Evolutionary conservation across 2,888 invertebrate species (phyloP).

Genomic region (Hipparchia sbordonii): DNA sequence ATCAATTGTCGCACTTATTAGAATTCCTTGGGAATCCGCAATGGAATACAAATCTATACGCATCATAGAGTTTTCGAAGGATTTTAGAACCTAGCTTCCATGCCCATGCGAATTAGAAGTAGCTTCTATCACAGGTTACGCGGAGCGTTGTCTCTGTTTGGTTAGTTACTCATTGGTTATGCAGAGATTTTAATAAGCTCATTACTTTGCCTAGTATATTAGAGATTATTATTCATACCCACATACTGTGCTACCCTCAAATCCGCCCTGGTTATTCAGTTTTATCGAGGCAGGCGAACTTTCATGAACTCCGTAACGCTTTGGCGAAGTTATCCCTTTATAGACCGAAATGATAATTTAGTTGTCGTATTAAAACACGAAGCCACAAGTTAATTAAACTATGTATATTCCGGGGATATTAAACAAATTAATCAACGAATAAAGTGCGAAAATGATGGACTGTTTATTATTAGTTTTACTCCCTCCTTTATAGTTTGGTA

Average conservation of each 20-base stretch:
- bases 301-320: conserved; percentile 9
- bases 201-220: background rate
- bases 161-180: background rate
- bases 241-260: conserved; percentile 8
- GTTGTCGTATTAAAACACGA: conserved; percentile 9
- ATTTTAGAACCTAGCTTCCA: too few relatives aligned
- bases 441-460: background rate
- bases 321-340: conserved; percentile 20
- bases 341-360: conserved; percentile 12
- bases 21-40: conserved; percentile 31
- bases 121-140: too few relatives aligned
- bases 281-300: conserved; percentile 16
- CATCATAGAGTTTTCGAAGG: background rate
- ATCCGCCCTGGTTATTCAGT: conserved; percentile 3
- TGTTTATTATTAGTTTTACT: background rate
- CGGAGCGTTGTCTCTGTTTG: too few relatives aligned
- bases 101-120: too few relatives aligned
- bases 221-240: conserved; percentile 8
- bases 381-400: conserved; percentile 11
- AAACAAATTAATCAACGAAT: background rate
- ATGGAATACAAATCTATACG: background rate
- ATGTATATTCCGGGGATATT: background rate
- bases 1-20: conserved; percentile 42
- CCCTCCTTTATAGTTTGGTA: background rate
- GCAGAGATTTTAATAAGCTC: background rate